These are phyloP conservation scores for Cyprinella venusta DNA, from an alignment of 2,797 vertebrate species.

Conservation along the genomic window DNA sequence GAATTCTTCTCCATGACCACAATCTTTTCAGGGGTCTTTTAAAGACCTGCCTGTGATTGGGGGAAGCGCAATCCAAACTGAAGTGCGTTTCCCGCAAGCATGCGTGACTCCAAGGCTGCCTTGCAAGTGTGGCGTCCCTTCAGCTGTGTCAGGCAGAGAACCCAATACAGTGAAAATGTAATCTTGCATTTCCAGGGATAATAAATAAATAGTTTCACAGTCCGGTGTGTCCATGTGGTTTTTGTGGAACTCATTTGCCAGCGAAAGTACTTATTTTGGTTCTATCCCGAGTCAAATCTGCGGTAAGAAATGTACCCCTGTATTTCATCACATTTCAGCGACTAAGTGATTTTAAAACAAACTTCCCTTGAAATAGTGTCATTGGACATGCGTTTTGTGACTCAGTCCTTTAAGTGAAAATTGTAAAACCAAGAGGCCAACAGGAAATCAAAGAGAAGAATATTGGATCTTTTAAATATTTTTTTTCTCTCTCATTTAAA, in stretches of 20 bases:
- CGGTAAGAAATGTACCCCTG: constrained; percentile 70
- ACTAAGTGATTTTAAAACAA: constrained; percentile 49
- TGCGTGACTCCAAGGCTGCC: constrained; percentile 52
- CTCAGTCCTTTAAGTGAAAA: not conserved
- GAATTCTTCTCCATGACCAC: constrained; percentile 74
- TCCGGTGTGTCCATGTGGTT: constrained; percentile 23
- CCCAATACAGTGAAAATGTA: constrained; percentile 41
- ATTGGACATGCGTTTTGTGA: not conserved
- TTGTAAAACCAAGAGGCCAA: not conserved
- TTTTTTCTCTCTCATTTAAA: not conserved
- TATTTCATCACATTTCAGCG: constrained; percentile 74
- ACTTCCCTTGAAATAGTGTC: not conserved
- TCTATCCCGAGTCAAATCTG: constrained; percentile 68
- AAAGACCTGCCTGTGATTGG: constrained; percentile 57
- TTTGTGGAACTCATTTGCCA: constrained; percentile 30
- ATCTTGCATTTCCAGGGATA: constrained; percentile 44
- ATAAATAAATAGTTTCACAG: constrained; percentile 47
- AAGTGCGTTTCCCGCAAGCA: constrained; percentile 58
- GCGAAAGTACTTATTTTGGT: constrained; percentile 47
- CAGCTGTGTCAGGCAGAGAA: constrained; percentile 29
- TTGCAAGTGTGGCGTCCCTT: constrained; percentile 39
- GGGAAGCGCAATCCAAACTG: constrained; percentile 53
- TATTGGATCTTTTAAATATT: not conserved
- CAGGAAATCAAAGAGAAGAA: constrained; percentile 19
- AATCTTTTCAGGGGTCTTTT: constrained; percentile 69